Percentiles rank a stretch among this genome's conserved stretches.
These are phyloP conservation scores for Caenorhabditis latens DNA, from an alignment of 1,140 invertebrate species.

Conservation along the genomic window DNA sequence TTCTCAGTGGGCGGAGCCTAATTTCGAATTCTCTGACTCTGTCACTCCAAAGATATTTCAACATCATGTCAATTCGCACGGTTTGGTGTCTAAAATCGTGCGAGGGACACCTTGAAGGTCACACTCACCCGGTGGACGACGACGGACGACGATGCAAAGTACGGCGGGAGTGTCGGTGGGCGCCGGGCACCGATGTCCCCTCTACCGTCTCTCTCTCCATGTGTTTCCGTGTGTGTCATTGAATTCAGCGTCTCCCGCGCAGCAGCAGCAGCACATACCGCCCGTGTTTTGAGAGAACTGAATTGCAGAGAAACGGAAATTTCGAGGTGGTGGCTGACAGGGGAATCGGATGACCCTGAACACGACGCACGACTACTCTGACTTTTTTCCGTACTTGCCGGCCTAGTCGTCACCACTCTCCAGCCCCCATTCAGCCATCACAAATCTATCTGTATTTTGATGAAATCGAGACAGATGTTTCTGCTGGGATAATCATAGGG, in stretches of 20 bases:
- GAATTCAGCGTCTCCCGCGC: not conserved
- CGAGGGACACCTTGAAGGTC: conserved; percentile 41
- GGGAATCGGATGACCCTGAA: conserved; percentile 6
- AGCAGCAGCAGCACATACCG: no score
- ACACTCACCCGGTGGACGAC: not conserved
- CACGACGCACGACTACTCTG: not conserved
- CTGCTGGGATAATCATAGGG: no score
- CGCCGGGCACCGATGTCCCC: conserved; percentile 26
- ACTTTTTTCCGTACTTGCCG: no score
- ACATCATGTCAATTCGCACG: no score
- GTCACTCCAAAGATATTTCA: no score
- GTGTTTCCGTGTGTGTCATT: not conserved
- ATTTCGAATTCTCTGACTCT: no score
- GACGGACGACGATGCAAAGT: not conserved
- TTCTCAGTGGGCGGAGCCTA: no score
- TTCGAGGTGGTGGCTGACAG: not conserved
- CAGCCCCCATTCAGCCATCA: no score
- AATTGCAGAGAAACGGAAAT: conserved; percentile 15
- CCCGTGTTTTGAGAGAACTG: not conserved
- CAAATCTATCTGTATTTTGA: no score
- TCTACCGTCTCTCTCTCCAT: not conserved
- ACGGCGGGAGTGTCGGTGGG: conserved; percentile 23
- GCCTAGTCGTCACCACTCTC: no score
- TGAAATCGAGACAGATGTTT: no score
- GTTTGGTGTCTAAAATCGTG: not conserved